phyloP scores from a whole-genome alignment of 2,113 vertebrate species.

The Xiphophorus couchianus region DNA sequence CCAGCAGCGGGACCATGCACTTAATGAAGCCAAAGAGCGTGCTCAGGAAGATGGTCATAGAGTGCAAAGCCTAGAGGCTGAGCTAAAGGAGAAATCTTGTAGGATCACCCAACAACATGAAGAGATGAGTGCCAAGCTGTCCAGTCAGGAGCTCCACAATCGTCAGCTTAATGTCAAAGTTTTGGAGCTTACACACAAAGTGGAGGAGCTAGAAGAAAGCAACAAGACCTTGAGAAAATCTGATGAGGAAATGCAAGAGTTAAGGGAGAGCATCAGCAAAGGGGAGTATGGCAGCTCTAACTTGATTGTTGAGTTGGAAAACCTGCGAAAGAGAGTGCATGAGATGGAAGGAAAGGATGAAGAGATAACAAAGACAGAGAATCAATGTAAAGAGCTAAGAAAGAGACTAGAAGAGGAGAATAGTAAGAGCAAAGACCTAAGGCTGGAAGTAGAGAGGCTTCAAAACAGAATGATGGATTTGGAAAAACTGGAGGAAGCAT shows the following conservation, averaged over 20 bases:
- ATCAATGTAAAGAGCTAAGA: constrained; percentile 89
- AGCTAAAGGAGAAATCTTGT: constrained; percentile 87
- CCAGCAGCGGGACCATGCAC: constrained; percentile 88
- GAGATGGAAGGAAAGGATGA: constrained; percentile 99
- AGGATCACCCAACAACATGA: constrained; percentile 90
- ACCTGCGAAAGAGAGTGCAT: constrained; percentile 88
- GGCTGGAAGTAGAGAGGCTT: constrained; percentile 90
- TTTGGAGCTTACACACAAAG: constrained; percentile 83
- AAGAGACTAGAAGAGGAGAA: constrained; percentile 92
- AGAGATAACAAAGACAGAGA: constrained; percentile 93
- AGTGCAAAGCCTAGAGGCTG: constrained; percentile 86
- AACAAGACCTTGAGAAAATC: constrained; percentile 88
- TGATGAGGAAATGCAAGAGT: constrained; percentile 90
- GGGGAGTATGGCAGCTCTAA: constrained; percentile 92
- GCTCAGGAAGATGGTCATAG: constrained; percentile 89
- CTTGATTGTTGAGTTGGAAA: constrained; percentile 93
- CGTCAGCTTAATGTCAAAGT: constrained; percentile 89
- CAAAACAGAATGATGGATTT: constrained; percentile 93
- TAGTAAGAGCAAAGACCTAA: constrained; percentile 86
- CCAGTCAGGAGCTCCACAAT: constrained; percentile 86
- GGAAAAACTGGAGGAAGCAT: constrained; percentile 90
- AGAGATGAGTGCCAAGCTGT: constrained; percentile 90
- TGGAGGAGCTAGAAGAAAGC: constrained; percentile 91
- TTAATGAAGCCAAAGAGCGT: constrained; percentile 81
- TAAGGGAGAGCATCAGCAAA: constrained; percentile 90